Evolutionary conservation across 2,797 vertebrate species (phyloP), one percentile per base, ranked within the genome.

Genomic region (Schizothorax lantsangensis): DNA sequence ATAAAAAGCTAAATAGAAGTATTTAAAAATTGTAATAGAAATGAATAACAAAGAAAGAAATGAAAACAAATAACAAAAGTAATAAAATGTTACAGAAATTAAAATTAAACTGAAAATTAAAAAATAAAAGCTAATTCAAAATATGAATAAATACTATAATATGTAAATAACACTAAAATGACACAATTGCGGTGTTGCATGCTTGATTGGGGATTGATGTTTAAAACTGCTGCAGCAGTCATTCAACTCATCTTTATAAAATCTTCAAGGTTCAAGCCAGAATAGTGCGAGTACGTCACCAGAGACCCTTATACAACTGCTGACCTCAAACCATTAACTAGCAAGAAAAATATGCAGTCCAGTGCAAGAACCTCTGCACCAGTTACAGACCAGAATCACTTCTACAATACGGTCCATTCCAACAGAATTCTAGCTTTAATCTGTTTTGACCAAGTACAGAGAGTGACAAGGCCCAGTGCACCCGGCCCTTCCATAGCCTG

Each of bases 371-470:
- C 43, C 64, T 23, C 40, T 33, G 14, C 64, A 19, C 12, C 14
- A 33, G 64, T 36, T 17, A 68, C 5, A 30, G 62, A 30, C 19
- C 17, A 36, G 15, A 43, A 71, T 59, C 52, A 57, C 6, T 52
- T 52, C 47, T 23, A 47, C 40, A 74, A 19, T 23, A 47, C 69
- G 21, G 62, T 40, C 64, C n/a, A 69, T 72, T 80, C 4, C 66
- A 68, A 54, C 9, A 75, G 52, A 62, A 73, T 66, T 36, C 54
- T 73, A 75, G 38, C 84, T 74, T 75, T 77, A 78, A 40, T 79
- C 36, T 86, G 81, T 88, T 89, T 87, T 84, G 87, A 86, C 82
- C 87, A 87, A 79, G 81, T 88, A 84, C 82, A 88, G 89, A 69
- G 66, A 88, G 57, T 15, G n/a, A 54, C 75, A 80, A 78, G 84